Evolutionary conservation across 64 coral and sea anemone genomes (phyloP), one percentile per base, ranked within the genome.

Genomic region (Pocillopora damicornis): DNA sequence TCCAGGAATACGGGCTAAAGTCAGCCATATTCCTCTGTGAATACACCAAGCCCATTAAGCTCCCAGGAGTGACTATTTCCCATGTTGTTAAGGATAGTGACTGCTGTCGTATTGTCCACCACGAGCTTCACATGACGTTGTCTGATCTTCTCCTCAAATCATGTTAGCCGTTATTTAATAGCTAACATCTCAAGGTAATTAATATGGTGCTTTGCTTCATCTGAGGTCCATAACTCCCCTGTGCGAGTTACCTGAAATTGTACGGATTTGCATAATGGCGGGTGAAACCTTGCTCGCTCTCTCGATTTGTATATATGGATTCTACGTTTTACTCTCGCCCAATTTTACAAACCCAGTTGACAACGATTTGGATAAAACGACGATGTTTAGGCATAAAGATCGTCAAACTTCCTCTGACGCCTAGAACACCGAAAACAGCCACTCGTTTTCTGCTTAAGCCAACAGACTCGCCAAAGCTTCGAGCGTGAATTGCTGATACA

Each of bases 21-120:
- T 89, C 76, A 89, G 88, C 88, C 88, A 89, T 89, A 80, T 89
- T 89, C 76, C 88, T 60, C 66, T n/a, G 37, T 36, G 51, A 90
- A 83, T 90, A 90, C 88, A 83, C 78, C 88, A 89, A 69, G 75
- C 7, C 75, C 88, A 89, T 89, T 74, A 68, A 81, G 60, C 12
- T 79, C 22, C 88, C 75, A 81, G 59, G 76, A 80, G 76, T 89
- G 88, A 69, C 88, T 81, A 16, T 61, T 88, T 37, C 59, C 87
- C 60, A 88, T 78, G 87, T 68, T 88, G 76, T 77, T 88, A 76
- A 88, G 86, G 16, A 88, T 37, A 61, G 75, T 63, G 75, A 79
- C 87, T 78, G 87, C n/a, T 78, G 87, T 78, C 75, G 62, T 88
- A 78, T 78, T 75, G 66, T 90, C 88, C 25, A 90, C 65, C 88